A percentile compares a stretch with the other conserved stretches of the same genome.
These are phyloP conservation scores for Petrolisthes cinctipes DNA, from an alignment of 2,888 invertebrate genomes.

Conservation along the genomic window DNA sequence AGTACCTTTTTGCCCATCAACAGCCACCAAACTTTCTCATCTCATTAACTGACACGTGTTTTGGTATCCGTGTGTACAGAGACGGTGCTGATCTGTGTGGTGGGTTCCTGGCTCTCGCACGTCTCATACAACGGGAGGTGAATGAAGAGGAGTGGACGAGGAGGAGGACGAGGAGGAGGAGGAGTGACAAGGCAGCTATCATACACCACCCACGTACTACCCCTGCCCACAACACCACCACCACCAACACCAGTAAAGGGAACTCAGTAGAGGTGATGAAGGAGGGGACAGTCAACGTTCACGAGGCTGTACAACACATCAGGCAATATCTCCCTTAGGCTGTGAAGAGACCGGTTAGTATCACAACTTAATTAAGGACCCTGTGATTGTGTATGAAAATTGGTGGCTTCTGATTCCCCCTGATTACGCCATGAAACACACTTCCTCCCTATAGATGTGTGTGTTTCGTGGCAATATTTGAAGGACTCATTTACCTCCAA, in stretches of 20 bases:
- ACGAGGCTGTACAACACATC: not conserved
- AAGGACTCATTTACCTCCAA: no score
- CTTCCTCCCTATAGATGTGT: no score
- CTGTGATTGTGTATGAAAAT: no score
- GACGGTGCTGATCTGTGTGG: conserved; percentile 29
- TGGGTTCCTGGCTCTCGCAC: not conserved
- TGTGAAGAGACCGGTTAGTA: not conserved
- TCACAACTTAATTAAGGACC: no score
- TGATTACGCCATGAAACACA: no score
- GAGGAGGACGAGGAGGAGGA: not conserved
- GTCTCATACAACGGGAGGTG: conserved; percentile 21
- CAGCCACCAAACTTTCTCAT: no score
- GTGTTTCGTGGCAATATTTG: no score
- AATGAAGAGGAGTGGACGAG: not conserved
- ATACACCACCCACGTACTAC: not conserved
- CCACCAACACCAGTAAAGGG: not conserved
- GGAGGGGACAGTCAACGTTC: not conserved
- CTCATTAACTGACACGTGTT: not conserved
- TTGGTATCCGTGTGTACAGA: not conserved
- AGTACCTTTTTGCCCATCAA: no score
- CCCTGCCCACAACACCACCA: not conserved
- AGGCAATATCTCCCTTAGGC: conserved; percentile 14
- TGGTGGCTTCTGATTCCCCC: no score
- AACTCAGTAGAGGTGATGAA: not conserved
- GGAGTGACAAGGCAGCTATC: not conserved